These are phyloP conservation scores for Triplophysa bombifrons DNA, from an alignment of 2,797 vertebrate genomes.

Conservation along the genomic window DNA sequence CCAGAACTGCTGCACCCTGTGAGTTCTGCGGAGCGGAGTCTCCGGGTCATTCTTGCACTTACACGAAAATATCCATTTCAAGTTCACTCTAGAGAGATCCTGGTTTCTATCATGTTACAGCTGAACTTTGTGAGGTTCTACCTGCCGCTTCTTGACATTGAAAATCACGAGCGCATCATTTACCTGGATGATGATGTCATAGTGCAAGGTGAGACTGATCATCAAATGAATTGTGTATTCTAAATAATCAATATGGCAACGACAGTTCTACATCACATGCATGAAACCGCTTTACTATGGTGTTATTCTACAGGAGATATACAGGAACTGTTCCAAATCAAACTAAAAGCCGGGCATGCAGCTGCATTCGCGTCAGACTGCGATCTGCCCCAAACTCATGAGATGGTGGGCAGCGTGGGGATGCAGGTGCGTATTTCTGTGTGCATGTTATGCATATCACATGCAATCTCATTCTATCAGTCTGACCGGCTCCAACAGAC, in stretches of 20 bases:
- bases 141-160: constrained; percentile 85
- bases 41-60: not conserved
- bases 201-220: constrained; percentile 84
- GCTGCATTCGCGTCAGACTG: constrained; percentile 96
- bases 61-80: too few species aligned
- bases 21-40: constrained; percentile 66
- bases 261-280: not conserved
- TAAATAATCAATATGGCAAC: not conserved
- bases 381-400: constrained; percentile 88
- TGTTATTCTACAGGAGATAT: constrained; percentile 84
- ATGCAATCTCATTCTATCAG: not conserved
- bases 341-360: constrained; percentile 86
- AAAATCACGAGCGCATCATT: constrained; percentile 85
- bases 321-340: constrained; percentile 82
- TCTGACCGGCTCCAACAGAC: constrained; percentile 76
- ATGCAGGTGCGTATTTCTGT: constrained; percentile 86
- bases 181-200: constrained; percentile 97
- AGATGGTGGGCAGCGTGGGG: constrained; percentile 87
- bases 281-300: not conserved
- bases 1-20: constrained; percentile 96
- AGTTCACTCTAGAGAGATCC: constrained; percentile 19
- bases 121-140: constrained; percentile 97
- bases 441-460: not conserved
- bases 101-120: constrained; percentile 69
- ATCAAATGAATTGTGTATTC: not conserved